Evolutionary conservation across 1,140 invertebrate species (phyloP), one percentile per base, ranked within the genome.

Genomic region (Drosophila serrata): DNA sequence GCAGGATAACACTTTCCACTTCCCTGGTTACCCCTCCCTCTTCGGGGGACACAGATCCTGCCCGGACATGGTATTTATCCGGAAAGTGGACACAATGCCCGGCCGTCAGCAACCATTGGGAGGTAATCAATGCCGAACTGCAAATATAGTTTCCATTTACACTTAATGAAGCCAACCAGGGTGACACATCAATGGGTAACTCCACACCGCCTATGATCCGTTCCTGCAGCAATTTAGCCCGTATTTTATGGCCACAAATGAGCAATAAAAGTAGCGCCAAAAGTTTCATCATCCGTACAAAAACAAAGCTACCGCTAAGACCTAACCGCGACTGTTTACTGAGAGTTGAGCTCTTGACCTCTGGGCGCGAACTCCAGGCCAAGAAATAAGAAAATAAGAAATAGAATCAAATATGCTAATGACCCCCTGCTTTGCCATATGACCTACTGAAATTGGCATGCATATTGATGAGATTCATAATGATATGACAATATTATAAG

Each of bases 71-170:
- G 45, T 82, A 67, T 9, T 19, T 40, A 7, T n/a, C 53, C 8
- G 58, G 43, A 56, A 62, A 61, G 11, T 64, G 31, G 3, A 82
- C 79, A 33, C 80, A 82, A 37, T 82, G 80, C 0, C 55, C 80
- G 0, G 80, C 80, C 7, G 80, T 82, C 17, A 82, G 27, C 17
- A 82, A 15, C 80, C 80, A 82, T 2, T 22, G 59, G 1, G 43
- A 9, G 1, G 62, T 69, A 17, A 82, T 78, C 27, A 82, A 19
- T 0, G 80, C 60, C 3, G 80, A 59, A 15, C 55, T 67, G 37
- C 74, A 77, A 24, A 13, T 67, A 19, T 77, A 77, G 17, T 55
- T 77, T 7, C 73, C 74, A 17, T 60, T 48, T 29, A 68, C 55
- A 17, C 27, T 55, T 3, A 77, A 11, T 0, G 74, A 68, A 8